A percentile compares a stretch with the other conserved stretches of the same genome.
Conservation (phyloP, 2,113 vertebrate species). For the Addax nasomaculatus region DNA sequence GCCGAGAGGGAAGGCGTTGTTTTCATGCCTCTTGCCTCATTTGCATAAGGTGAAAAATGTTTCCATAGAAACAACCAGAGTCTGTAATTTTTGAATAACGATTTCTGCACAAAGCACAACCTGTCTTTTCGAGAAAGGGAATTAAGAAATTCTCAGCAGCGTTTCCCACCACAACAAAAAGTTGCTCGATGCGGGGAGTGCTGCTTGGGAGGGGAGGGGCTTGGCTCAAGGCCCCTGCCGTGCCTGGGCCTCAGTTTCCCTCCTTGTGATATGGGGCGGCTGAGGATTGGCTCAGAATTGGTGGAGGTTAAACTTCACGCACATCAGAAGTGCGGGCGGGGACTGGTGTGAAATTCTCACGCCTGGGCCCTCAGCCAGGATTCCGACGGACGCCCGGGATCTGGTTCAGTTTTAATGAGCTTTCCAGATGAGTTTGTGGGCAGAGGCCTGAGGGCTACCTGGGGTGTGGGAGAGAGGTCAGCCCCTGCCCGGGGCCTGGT, state of each 20-base stretch:
- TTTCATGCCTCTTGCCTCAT: slow-evolving; percentile 69
- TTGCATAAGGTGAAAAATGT: slow-evolving; percentile 78
- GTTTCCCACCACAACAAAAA: not conserved
- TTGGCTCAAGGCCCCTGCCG: not conserved
- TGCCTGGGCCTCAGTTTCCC: not conserved
- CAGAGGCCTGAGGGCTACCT: not conserved
- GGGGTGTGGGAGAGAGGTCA: not conserved
- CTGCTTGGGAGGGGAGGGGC: not conserved
- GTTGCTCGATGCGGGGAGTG: not conserved
- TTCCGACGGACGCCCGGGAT: fast-evolving
- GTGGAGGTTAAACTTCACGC: fast-evolving
- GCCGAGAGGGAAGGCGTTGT: slow-evolving; percentile 44
- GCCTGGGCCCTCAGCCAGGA: not conserved
- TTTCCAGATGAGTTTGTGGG: not conserved
- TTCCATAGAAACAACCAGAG: slow-evolving; percentile 82
- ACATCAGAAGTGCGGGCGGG: fast-evolving
- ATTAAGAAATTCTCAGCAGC: slow-evolving; percentile 47
- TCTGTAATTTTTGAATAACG: slow-evolving; percentile 81
- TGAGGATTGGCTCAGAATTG: fast-evolving
- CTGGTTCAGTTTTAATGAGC: not conserved
- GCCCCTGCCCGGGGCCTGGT: not conserved
- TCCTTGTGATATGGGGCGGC: not conserved
- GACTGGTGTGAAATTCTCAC: not conserved
- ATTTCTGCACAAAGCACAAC: slow-evolving; percentile 73
- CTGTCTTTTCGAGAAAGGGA: slow-evolving; percentile 60